Evolutionary conservation across 1,140 invertebrate genomes (phyloP).

Genomic region (Saccostrea echinata): DNA sequence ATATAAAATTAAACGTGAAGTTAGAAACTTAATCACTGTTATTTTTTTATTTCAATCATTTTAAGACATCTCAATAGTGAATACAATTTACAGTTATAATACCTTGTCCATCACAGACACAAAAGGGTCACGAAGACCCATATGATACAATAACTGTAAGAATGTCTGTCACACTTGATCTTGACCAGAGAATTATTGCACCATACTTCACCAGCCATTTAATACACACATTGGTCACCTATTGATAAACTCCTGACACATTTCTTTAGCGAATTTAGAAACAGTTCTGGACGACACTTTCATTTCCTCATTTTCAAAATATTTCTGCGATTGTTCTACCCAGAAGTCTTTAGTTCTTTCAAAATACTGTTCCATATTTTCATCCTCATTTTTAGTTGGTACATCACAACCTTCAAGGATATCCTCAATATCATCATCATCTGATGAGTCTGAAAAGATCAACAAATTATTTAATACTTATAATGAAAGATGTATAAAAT

Average conservation of each 20-base stretch:
- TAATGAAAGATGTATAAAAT: too few relatives aligned
- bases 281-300: conserved; percentile 61
- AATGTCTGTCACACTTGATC: not conserved
- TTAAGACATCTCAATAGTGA: too few relatives aligned
- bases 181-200: conserved; percentile 32
- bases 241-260: conserved; percentile 64
- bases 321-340: conserved; percentile 64
- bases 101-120: too few relatives aligned
- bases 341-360: conserved; percentile 67
- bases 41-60: too few relatives aligned
- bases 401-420: conserved; percentile 70
- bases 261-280: conserved; percentile 65
- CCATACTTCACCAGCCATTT: not conserved
- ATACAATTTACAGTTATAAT: too few relatives aligned
- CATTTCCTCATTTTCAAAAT: conserved; percentile 65
- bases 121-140: too few relatives aligned
- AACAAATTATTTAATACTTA: too few relatives aligned
- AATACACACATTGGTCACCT: not conserved
- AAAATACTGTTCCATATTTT: conserved; percentile 62
- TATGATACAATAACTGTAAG: too few relatives aligned
- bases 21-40: too few relatives aligned
- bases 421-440: conserved; percentile 67
- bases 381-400: conserved; percentile 56
- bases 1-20: not conserved
- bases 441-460: conserved; percentile 41